A percentile compares a stretch with the other conserved stretches of the same genome.
Evolutionary conservation across 1,140 invertebrate genomes (phyloP).

Genomic region (Leptonema lineaticorne): DNA sequence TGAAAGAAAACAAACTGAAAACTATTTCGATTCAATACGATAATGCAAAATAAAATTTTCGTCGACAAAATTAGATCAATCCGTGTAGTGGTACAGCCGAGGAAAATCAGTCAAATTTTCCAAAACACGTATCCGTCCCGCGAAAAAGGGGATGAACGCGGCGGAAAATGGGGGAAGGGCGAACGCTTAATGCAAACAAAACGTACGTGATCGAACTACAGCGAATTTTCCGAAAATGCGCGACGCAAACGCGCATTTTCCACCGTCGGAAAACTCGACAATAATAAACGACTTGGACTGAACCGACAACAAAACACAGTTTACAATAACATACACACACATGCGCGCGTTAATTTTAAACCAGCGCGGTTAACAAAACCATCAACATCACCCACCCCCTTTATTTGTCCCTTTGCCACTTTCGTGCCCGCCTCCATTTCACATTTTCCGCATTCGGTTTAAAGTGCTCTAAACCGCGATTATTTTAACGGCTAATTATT

Average conservation of each 20-base stretch:
- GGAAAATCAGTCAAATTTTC: neutral
- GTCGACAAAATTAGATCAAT: neutral
- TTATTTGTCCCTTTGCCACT: too few species aligned
- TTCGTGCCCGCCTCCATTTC: too few species aligned
- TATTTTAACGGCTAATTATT: too few species aligned
- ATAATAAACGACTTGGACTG: neutral
- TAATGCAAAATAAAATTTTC: neutral
- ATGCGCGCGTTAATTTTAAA: neutral
- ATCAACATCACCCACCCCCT: too few species aligned
- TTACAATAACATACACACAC: neutral
- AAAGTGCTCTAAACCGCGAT: too few species aligned
- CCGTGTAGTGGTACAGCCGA: neutral
- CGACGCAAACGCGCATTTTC: neutral
- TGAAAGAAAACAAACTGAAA: too few species aligned
- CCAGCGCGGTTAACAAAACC: too few species aligned
- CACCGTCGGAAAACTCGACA: neutral
- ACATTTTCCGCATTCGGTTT: too few species aligned
- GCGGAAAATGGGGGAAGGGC: too few species aligned
- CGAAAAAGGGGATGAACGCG: too few species aligned
- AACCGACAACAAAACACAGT: neutral
- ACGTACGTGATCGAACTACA: conserved; percentile 13
- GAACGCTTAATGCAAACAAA: conserved; percentile 22
- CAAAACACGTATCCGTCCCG: conserved; percentile 7
- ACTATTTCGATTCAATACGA: too few species aligned
- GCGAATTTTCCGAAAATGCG: neutral